Evolutionary conservation across 2,113 vertebrate species (phyloP).

Genomic region (Spea bombifrons): DNA sequence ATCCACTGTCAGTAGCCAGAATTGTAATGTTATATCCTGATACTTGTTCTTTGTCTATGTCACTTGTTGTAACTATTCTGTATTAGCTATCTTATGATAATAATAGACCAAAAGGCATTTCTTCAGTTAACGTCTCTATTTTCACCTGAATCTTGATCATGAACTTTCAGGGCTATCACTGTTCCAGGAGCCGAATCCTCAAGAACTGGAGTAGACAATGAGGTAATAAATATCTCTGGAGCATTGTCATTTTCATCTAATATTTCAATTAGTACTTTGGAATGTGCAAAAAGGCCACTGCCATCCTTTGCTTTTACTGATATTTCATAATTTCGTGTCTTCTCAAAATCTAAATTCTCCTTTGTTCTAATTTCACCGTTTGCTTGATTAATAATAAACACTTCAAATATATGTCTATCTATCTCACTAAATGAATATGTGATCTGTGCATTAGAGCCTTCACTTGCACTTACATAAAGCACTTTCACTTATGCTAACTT

Average conservation of each 20-base stretch:
- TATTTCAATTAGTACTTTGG: conserved; percentile 57
- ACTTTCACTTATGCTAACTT: too few relatives aligned
- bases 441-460: too few relatives aligned
- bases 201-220: conserved; percentile 54
- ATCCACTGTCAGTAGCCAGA: conserved; percentile 76
- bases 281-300: conserved; percentile 56
- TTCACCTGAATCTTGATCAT: conserved; percentile 62
- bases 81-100: conserved; percentile 63
- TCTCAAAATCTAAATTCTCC: too few relatives aligned
- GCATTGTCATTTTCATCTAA: conserved; percentile 69
- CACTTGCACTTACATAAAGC: conserved; percentile 64
- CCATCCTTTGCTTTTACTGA: too few relatives aligned
- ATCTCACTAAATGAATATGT: too few relatives aligned
- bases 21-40: conserved; percentile 81
- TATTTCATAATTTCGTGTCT: too few relatives aligned
- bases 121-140: conserved; percentile 58
- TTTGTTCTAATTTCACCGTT: too few relatives aligned
- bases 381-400: too few relatives aligned
- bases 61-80: conserved; percentile 69
- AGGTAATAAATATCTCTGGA: conserved; percentile 61
- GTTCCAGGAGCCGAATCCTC: conserved; percentile 59
- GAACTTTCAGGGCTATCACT: conserved; percentile 63
- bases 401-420: too few relatives aligned
- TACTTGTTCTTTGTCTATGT: conserved; percentile 77
- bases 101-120: conserved; percentile 58